Base-by-base conservation (phyloP, 2,888 invertebrate genomes). In the Clivina fossor region DNA sequence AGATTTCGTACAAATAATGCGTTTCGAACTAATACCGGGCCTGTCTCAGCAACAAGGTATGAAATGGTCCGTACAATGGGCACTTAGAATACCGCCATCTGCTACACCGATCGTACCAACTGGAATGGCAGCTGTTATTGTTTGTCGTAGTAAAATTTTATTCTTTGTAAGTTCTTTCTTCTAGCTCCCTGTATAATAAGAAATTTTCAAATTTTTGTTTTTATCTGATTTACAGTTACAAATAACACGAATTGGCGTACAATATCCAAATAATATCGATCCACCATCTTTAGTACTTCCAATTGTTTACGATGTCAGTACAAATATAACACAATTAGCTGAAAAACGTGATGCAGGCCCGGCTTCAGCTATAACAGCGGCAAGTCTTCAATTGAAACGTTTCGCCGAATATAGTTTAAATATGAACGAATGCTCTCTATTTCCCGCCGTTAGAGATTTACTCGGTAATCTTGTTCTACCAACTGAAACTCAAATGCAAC, bases 61-160 rank as follows among this genome's bases (percentile, higher is more conserved):
- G 62, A 90, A 90, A 66, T 97, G 96, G 96, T 81, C 85, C 38
- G 86, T 94, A 55, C 92, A 93, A 73, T 90, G 93, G 85, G 92
- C 94, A 74, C 80, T 96, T 69, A 84, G 95, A 54, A 90, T 94
- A 64, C 94, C 96, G 56, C 94, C 94, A 61, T 88, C 91, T 30
- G 88, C 88, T 24, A 81, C 84, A 20, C 90, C 88, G 48, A 89
- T 94, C 65, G 88, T 93, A 62, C 93, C 94, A n/a, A 86, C 87
- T 49, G 94, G 95, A 5, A 89, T 88, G 75, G 86, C 92, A 18
- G 93, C 91, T 43, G 88, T 95, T 63, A 79, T 93, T 57, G 85
- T 90, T 61, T 88, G 88, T 63, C 85, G 88, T 60, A 85, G 85
- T 68, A 95, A 93, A 76, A 90, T 96, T 67, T 80, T 97, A 3